Percentiles rank a stretch among this genome's conserved stretches.
Conservation (phyloP, 2,888 invertebrate genomes). For the Agonopterix subpropinquella region DNA sequence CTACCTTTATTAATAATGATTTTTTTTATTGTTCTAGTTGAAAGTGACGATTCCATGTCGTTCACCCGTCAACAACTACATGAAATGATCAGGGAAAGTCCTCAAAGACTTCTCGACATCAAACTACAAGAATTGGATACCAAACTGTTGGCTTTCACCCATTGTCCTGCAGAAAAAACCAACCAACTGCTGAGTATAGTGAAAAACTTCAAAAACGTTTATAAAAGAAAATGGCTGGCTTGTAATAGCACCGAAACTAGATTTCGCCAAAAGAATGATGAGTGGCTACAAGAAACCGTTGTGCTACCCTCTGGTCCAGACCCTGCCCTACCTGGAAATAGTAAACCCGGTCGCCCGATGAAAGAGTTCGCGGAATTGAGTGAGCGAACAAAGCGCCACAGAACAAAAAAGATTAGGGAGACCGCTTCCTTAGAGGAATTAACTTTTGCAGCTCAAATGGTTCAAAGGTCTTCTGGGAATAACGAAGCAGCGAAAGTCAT, state of each 20-base stretch:
- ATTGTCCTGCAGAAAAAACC: no score
- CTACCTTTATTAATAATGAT: no score
- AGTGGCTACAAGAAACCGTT: constrained; percentile 1
- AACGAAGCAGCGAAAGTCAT: background rate
- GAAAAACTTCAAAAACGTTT: no score
- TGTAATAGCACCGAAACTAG: background rate
- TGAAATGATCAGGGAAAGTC: no score
- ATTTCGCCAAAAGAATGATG: background rate
- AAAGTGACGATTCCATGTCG: no score
- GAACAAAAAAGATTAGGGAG: background rate
- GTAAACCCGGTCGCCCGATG: background rate
- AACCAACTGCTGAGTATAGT: no score
- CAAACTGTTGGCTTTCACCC: no score
- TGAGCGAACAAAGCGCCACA: background rate
- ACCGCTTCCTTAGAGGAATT: background rate
- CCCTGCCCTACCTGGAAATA: background rate
- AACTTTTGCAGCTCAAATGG: background rate
- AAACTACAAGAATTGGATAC: no score
- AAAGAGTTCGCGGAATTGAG: background rate
- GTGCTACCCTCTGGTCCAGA: background rate
- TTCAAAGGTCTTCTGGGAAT: background rate
- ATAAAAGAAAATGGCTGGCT: no score
- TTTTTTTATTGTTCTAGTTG: no score
- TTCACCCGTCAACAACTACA: no score
- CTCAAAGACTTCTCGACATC: no score